Evolutionary conservation across 2,113 vertebrate genomes (phyloP).

Genomic region (Nipponia nippon): DNA sequence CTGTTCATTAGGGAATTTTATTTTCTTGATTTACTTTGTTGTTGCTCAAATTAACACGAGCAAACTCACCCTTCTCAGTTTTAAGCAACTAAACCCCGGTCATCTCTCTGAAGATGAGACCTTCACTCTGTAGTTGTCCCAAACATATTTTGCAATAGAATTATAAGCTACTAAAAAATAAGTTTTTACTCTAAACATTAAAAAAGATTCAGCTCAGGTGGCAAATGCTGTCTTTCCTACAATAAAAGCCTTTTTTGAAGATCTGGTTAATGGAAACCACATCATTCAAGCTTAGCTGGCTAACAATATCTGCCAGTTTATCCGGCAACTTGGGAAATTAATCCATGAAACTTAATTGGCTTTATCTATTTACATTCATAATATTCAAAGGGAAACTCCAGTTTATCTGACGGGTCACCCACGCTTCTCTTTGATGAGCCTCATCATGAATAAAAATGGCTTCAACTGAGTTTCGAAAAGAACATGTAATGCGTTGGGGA

Average conservation of each 20-base stretch:
- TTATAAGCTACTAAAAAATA: neutral
- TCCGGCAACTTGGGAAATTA: neutral
- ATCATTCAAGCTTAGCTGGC: slow-evolving; percentile 16
- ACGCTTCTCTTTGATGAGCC: neutral
- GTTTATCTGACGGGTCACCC: neutral
- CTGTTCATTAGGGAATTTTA: neutral
- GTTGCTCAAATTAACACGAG: neutral
- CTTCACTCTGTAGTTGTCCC: neutral
- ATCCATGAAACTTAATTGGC: slow-evolving; percentile 28
- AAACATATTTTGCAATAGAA: neutral
- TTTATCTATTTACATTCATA: neutral
- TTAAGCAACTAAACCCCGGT: neutral
- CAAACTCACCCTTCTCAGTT: neutral
- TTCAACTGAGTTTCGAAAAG: neutral
- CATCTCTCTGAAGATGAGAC: neutral
- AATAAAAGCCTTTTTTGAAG: neutral
- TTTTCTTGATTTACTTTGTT: neutral
- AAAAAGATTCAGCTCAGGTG: neutral
- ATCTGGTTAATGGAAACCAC: neutral
- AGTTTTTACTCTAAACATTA: neutral
- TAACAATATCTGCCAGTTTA: neutral
- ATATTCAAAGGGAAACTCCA: neutral
- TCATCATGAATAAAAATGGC: slow-evolving; percentile 13
- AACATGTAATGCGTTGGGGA: neutral
- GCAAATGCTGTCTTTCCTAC: neutral